Evolutionary conservation across 2,888 invertebrate genomes (phyloP), one percentile per base, ranked within the genome.

Genomic region (Leucania comma): DNA sequence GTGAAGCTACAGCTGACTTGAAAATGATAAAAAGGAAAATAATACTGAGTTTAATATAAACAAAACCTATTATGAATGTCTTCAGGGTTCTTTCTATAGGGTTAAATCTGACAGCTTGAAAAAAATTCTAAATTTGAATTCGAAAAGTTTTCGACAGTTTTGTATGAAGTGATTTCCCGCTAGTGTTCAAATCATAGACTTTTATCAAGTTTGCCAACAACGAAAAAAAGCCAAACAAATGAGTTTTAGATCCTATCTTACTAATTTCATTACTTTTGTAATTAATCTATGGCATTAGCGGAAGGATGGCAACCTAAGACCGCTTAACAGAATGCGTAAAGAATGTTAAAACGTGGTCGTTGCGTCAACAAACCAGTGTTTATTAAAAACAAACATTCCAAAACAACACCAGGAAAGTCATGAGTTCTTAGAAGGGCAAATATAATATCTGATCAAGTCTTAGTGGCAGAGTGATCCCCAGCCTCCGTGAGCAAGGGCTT

Each of bases 291-390:
- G 42, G 17, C 17, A 46, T 5, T 56, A 56, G 29, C 50, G 22
- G 22, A 74, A 66, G 61, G 54, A 72, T 72, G 68, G 62, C 62
- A 76, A 72, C 75, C 53, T 66, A 57, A 48, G 8, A 68, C 54
- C 67, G 26, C 53, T 14, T 58, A 61, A 74, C 38, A 73, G 72
- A 76, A 72, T 53, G 75, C 81, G 61, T 63, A 24, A 81, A 78
- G 85, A 86, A 87, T 86, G 86, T 85, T 82, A 83, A 82, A 82
- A 79, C 84, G 82, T n/a, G 53, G 65, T 48, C 65, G 65, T 66
- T 57, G 71, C 67, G 83, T 82, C 81, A 84, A 86, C 86, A 87
- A 84, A 61, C 46, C 29, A 66, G 56, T 86, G 83, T 87, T 84
- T 84, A 68, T 78, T 72, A 77, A 82, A 74, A 83, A 80, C 83